Base-by-base conservation (phyloP, 2,113 vertebrate species). In the Dasyprocta punctata region DNA sequence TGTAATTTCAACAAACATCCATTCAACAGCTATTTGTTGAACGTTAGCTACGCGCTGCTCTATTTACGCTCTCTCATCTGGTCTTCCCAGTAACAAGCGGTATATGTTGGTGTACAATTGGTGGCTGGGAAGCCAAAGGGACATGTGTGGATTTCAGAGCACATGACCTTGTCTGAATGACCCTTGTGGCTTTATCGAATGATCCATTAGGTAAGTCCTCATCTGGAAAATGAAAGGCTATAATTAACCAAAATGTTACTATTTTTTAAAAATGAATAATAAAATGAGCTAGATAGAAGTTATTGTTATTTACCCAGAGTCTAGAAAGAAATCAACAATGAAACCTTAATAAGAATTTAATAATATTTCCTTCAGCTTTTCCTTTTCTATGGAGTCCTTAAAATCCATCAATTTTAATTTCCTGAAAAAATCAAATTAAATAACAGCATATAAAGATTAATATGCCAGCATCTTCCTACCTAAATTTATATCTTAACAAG, bases 291-390 rank as follows among this genome's bases (percentile, higher is more conserved):
- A 41, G 1, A 19, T 9, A 19, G 2, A 67, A 8, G 14, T 86
- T 91, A 65, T 86, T 80, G 52, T 36, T 36, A 89, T 63, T 86
- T 92, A 58, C 7, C 58, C 3, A 28, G 20, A 28, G 22, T 60
- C 33, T 91, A 61, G 89, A 89, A 56, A 96, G 24, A 95, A 82
- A 95, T 78, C 71, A 95, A 30, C 2, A 61, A 67, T 36, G 16
- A 16, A 86, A 86, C 26, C 38, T 93, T 17, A 13, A 5, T 75
- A 41, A 85, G 75, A 75, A 88, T 54, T 77, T 81, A 93, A 73
- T 86, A 77, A 22, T 60, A 75, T 7, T 90, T 96, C 33, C 3
- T 90, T 89, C 44, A 85, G 28, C 24, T 88, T 88, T 92, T 92
- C 12, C 33, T 90, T 69, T 84, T 47, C 19, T 30, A 20, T 44